phyloP scores from a whole-genome alignment of 2,797 vertebrate genomes.

The Siniperca undulata region DNA sequence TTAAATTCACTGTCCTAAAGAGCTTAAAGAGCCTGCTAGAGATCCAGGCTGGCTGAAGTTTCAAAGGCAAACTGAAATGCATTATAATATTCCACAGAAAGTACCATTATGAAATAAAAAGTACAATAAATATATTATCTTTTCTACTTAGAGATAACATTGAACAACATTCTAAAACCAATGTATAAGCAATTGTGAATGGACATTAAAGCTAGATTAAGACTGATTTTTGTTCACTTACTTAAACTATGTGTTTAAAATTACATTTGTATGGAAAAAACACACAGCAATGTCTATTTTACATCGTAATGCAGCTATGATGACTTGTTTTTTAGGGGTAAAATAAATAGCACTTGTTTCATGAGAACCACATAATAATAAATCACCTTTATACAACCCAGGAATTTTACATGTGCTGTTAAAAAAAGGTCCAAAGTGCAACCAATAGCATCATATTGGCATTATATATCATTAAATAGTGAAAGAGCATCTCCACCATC shows the following conservation, averaged over 20 bases:
- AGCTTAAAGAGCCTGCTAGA: conserved; percentile 15
- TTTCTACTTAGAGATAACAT: conserved; percentile 64
- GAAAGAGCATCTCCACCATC: conserved; percentile 61
- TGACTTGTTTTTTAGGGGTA: conserved; percentile 52
- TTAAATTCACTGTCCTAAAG: conserved; percentile 13
- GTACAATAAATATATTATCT: conserved; percentile 50
- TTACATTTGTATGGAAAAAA: conserved; percentile 72
- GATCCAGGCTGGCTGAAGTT: conserved; percentile 26
- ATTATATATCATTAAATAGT: conserved; percentile 59
- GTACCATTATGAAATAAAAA: conserved; percentile 61
- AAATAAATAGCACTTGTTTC: conserved; percentile 77
- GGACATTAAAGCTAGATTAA: conserved; percentile 66
- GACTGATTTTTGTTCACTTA: conserved; percentile 63
- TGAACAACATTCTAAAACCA: conserved; percentile 68
- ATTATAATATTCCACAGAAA: conserved; percentile 56
- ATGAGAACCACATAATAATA: conserved; percentile 74
- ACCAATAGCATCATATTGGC: conserved; percentile 59
- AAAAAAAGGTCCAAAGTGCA: conserved; percentile 81
- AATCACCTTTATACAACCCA: conserved; percentile 66
- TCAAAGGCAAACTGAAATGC: conserved; percentile 50
- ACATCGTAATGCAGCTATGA: conserved; percentile 67
- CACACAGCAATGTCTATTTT: conserved; percentile 67
- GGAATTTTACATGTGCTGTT: conserved; percentile 67
- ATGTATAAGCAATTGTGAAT: conserved; percentile 66
- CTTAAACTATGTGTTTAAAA: conserved; percentile 65